Evolutionary conservation across 2,888 invertebrate species (phyloP).

Genomic region (Ophioninae sp.): DNA sequence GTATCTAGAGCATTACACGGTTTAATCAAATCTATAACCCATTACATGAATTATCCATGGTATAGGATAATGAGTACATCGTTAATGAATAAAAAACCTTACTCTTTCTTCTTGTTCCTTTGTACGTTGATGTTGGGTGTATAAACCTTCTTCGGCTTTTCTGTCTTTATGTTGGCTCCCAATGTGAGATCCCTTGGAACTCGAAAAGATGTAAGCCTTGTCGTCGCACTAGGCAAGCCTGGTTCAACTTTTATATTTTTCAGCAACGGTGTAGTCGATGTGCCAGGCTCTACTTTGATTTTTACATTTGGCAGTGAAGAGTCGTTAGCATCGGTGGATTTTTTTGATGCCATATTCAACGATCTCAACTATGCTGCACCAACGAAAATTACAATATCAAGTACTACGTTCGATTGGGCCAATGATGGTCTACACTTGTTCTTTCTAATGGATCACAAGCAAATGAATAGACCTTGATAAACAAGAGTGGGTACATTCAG

Average conservation of each 20-base stretch:
- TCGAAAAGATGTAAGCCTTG: conserved; percentile 77
- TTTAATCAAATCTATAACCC: background rate
- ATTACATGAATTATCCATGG: background rate
- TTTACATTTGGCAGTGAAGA: conserved; percentile 55
- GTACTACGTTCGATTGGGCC: background rate
- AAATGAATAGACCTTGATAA: background rate
- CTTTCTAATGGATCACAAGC: too few relatives aligned
- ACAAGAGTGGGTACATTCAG: background rate
- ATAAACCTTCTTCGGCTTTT: conserved; percentile 77
- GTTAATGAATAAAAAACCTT: conserved; percentile 52
- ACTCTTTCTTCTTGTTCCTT: conserved; percentile 78
- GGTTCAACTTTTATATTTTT: conserved; percentile 74
- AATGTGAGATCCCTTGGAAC: conserved; percentile 78
- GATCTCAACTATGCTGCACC: background rate
- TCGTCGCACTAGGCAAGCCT: conserved; percentile 66
- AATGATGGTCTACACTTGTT: too few relatives aligned
- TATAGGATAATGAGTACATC: background rate
- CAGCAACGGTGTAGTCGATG: conserved; percentile 61
- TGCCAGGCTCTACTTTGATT: conserved; percentile 73
- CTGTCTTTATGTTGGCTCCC: conserved; percentile 75
- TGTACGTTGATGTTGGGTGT: conserved; percentile 79
- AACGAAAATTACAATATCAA: background rate
- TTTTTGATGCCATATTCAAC: conserved; percentile 64
- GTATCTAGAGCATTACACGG: background rate
- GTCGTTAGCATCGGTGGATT: conserved; percentile 54